phyloP scores from a whole-genome alignment of 1,140 invertebrate genomes.

The Diprion similis region DNA sequence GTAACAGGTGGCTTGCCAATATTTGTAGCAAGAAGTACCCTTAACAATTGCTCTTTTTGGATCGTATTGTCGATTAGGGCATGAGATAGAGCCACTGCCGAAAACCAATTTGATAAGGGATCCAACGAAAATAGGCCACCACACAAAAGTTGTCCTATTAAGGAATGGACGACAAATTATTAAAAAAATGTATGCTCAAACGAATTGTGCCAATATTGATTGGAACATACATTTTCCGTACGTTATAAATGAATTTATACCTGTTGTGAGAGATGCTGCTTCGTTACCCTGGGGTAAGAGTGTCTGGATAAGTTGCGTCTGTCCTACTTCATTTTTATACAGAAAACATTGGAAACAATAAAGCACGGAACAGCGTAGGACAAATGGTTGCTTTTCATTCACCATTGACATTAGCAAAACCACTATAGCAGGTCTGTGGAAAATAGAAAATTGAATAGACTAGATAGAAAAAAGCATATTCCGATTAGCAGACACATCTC shows the following conservation, averaged over 20 bases:
- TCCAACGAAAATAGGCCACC: constrained; percentile 92
- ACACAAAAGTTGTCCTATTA: constrained; percentile 89
- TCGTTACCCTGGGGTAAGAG: constrained; percentile 85
- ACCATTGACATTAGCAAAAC: constrained; percentile 98
- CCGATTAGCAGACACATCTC: neutral
- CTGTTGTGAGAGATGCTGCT: constrained; percentile 68
- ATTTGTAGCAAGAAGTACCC: constrained; percentile 89
- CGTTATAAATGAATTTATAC: constrained; percentile 30
- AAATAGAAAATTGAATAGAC: constrained; percentile 17
- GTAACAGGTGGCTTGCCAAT: constrained; percentile 85
- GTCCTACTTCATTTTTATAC: constrained; percentile 91
- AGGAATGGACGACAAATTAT: constrained; percentile 30
- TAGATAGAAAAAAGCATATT: too few species aligned
- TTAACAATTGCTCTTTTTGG: constrained; percentile 92
- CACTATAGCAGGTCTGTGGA: constrained; percentile 84
- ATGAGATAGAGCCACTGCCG: constrained; percentile 89
- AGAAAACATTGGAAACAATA: constrained; percentile 98
- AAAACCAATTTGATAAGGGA: constrained; percentile 97
- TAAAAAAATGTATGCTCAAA: constrained; percentile 13
- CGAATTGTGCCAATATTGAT: constrained; percentile 1
- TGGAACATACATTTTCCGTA: constrained; percentile 4
- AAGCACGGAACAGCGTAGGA: constrained; percentile 90
- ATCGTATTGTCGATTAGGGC: constrained; percentile 86
- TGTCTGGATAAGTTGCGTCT: constrained; percentile 88
- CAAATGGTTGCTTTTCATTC: constrained; percentile 96